These are phyloP conservation scores for Coptodon rendalli DNA, from an alignment of 2,113 vertebrate genomes.

Conservation along the genomic window DNA sequence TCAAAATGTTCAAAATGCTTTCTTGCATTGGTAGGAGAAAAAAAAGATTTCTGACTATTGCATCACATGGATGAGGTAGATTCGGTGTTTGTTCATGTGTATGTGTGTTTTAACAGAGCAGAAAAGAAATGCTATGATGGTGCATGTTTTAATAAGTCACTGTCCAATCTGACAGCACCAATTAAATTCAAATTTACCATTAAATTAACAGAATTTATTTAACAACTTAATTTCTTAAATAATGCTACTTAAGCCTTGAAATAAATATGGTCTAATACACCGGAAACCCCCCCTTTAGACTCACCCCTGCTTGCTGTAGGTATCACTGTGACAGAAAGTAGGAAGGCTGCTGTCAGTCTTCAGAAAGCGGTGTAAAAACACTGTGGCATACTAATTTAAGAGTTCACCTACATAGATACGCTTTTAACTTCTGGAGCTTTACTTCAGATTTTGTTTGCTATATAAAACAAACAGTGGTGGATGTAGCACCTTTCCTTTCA, in stretches of 20 bases:
- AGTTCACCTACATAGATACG: neutral
- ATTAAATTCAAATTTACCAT: neutral
- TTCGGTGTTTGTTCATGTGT: neutral
- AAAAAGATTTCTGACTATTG: neutral
- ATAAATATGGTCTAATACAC: neutral
- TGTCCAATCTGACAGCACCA: neutral
- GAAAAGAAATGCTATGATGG: neutral
- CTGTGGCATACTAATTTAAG: neutral
- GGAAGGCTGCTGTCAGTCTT: neutral
- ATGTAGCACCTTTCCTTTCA: neutral
- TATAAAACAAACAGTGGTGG: accelerated
- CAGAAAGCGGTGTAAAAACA: neutral
- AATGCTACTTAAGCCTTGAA: neutral
- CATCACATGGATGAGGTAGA: neutral
- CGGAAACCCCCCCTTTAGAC: neutral
- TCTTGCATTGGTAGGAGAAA: neutral
- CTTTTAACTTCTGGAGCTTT: neutral
- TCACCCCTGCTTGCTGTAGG: neutral
- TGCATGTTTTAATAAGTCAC: neutral
- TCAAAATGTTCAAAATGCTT: neutral
- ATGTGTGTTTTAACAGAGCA: neutral
- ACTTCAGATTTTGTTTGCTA: neutral
- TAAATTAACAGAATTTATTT: neutral
- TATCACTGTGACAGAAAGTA: neutral
- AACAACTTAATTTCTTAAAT: too few species aligned